Conservation (phyloP, 2,888 invertebrate genomes). For the Nesidiocoris tenuis region DNA sequence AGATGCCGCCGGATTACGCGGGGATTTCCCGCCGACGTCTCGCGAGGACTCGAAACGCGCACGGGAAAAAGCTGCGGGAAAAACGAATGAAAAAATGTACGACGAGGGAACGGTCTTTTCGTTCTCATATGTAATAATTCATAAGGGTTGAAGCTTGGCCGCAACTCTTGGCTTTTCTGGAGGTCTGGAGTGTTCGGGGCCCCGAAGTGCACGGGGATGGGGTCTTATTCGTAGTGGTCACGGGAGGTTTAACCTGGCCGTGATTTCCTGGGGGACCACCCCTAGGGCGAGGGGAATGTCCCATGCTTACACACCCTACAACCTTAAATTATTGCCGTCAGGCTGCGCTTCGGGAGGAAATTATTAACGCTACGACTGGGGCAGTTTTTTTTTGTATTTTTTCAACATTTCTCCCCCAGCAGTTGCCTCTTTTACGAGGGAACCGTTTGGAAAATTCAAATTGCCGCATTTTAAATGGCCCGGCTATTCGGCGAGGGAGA, state of each 20-base stretch:
- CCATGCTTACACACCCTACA: constrained; percentile 30
- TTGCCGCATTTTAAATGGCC: neutral
- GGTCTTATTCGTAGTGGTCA: constrained; percentile 17
- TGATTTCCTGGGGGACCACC: constrained; percentile 35
- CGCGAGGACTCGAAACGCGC: neutral
- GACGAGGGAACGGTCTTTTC: neutral
- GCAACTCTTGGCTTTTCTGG: neutral
- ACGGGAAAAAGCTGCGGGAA: neutral
- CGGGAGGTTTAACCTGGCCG: constrained; percentile 29
- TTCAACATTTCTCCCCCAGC: neutral
- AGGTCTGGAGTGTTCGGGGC: neutral
- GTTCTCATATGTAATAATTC: constrained; percentile 28
- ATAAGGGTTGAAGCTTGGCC: constrained; percentile 26
- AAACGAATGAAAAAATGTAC: neutral
- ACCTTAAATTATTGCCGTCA: constrained; percentile 39
- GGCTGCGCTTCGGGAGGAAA: constrained; percentile 13
- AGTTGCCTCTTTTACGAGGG: neutral
- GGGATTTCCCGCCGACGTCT: neutral
- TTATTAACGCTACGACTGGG: constrained; percentile 22
- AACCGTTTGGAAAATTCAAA: neutral
- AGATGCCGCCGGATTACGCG: neutral
- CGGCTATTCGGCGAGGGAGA: no score
- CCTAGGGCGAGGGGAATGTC: constrained; percentile 18
- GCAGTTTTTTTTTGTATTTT: neutral
- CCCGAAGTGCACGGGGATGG: no score